Percentiles rank a stretch among this genome's conserved stretches.
Conservation (phyloP, 2,888 invertebrate genomes). For the Galerucella calmariensis region DNA sequence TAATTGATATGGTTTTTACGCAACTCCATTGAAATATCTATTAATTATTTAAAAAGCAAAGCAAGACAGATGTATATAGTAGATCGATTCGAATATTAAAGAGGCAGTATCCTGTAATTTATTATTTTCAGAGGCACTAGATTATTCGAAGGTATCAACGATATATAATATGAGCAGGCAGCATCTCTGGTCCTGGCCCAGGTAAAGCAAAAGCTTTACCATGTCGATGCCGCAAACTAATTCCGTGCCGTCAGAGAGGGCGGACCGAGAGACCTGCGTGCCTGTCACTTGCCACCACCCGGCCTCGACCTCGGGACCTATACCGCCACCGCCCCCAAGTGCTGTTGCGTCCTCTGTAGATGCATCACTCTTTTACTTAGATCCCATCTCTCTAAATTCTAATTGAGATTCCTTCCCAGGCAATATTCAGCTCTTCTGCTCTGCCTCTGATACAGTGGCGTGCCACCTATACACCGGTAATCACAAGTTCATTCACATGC, state of each 20-base stretch:
- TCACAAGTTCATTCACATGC: constrained; percentile 15
- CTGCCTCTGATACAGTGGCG: constrained; percentile 37
- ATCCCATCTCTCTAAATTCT: constrained; percentile 63
- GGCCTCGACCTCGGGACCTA: constrained; percentile 64
- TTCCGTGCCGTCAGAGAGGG: constrained; percentile 63
- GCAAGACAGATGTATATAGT: constrained; percentile 14
- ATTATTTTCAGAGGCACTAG: constrained; percentile 25
- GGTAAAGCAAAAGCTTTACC: constrained; percentile 55
- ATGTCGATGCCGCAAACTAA: constrained; percentile 61
- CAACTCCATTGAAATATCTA: not conserved
- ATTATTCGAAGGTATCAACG: constrained; percentile 27
- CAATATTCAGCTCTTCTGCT: constrained; percentile 46
- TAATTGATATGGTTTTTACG: not conserved
- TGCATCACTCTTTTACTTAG: constrained; percentile 63
- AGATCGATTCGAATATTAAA: constrained; percentile 19
- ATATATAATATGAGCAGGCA: constrained; percentile 31
- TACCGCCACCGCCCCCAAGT: constrained; percentile 59
- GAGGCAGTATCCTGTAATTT: constrained; percentile 15
- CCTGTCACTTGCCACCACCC: constrained; percentile 66
- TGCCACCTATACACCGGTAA: constrained; percentile 13
- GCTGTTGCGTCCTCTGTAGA: constrained; percentile 57
- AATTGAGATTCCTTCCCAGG: constrained; percentile 62
- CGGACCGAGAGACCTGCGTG: constrained; percentile 64
- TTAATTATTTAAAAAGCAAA: not conserved
- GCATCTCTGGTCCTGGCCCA: constrained; percentile 48